Evolutionary conservation across 2,113 vertebrate species (phyloP), one percentile per base, ranked within the genome.

Genomic region (Forbesichthys papilliferus): DNA sequence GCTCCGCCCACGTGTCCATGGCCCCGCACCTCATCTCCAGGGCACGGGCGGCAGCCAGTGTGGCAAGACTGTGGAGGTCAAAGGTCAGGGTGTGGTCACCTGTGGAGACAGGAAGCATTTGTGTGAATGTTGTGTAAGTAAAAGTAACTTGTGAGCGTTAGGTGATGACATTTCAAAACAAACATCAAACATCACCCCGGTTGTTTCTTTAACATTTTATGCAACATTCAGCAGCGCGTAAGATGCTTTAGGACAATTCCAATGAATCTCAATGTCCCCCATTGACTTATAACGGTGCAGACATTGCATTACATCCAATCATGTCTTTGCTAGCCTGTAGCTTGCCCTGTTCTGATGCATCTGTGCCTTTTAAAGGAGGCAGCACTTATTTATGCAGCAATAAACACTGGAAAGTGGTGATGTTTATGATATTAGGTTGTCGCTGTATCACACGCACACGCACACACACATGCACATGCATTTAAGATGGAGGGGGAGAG

Each of bases 51-150:
- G 96, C 93, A 1, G 96, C 96, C 76, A 98, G 92, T 0, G 96
- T 96, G 11, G 96, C 97, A 77, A 98, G 91, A 85, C 93, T 95
- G 86, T 93, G 95, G 65, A 98, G 94, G 91, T 98, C 96, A 84
- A 95, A 96, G 82, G 94, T 93, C 85, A 95, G 89, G 83, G 91
- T 69, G 42, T 96, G 94, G 80, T 95, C 93, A 74, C 94, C 95
- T 92, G 92, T 62, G 12, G 10, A 1, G 68, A 82, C 78, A 84
- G 9, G 42, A 71, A 82, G 75, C 55, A 64, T 36, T 7, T 1
- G 52, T 4, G 52, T 54, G 52, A 42, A 42, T 42, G 36, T 42
- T 5, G 7, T 6, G 36, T 6, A 7, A 7, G 27, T 27, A 42
- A 42, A 42, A 42, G 7, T 42, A 42, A 42, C 4, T 42, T 6